These are phyloP conservation scores for Aphyosemion australe DNA, from an alignment of 2,113 vertebrate genomes.

Conservation along the genomic window DNA sequence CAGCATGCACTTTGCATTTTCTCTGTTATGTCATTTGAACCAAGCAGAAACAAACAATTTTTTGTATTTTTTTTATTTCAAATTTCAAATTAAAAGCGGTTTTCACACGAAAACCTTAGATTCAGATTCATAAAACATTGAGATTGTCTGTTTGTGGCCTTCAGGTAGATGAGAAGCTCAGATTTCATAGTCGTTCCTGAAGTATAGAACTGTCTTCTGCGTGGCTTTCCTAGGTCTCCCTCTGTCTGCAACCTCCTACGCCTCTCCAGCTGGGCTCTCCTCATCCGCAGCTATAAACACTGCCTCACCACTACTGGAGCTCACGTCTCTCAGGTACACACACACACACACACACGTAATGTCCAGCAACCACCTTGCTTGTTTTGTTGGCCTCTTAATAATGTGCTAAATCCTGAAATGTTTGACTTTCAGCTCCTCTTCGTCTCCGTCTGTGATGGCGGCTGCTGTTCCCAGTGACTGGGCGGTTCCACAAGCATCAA, in stretches of 20 bases:
- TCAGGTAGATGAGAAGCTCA: no score
- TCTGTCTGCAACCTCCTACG: slow-evolving; percentile 53
- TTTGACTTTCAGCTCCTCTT: slow-evolving; percentile 82
- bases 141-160: no score
- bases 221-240: slow-evolving; percentile 54
- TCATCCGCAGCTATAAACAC: slow-evolving; percentile 79
- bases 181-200: no score
- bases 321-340: slow-evolving; percentile 90
- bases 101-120: no score
- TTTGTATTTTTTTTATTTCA: no score
- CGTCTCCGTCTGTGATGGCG: slow-evolving; percentile 85
- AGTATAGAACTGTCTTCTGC: no score
- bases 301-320: slow-evolving; percentile 87
- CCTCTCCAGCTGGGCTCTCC: slow-evolving; percentile 58
- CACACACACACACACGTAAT: background rate
- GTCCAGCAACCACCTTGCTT: no score
- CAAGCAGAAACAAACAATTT: no score
- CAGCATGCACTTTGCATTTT: no score
- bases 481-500: slow-evolving; percentile 92
- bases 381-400: slow-evolving; percentile 19
- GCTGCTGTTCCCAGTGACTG: slow-evolving; percentile 82
- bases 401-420: slow-evolving; percentile 29
- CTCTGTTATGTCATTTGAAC: no score
- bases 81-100: no score
- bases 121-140: no score